Evolutionary conservation across 2,113 vertebrate species (phyloP).

Genomic region (Ursus arctos): DNA sequence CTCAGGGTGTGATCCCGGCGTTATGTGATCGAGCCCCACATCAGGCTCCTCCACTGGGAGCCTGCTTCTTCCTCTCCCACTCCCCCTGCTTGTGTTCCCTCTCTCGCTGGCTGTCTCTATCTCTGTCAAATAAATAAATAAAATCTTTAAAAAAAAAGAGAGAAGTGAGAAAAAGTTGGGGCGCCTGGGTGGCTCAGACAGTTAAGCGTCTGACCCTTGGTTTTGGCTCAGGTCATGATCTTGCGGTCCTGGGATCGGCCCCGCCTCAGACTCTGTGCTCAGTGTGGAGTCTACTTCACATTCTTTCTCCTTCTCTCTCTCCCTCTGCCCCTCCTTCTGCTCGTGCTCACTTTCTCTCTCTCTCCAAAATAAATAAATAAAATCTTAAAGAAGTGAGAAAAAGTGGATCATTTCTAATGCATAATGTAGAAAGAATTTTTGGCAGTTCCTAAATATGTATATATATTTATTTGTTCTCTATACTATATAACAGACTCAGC

Average conservation of each 20-base stretch:
- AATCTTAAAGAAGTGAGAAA: neutral
- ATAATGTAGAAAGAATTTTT: neutral
- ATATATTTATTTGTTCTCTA: neutral
- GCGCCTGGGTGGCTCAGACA: neutral
- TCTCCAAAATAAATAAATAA: neutral
- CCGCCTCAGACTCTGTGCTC: neutral
- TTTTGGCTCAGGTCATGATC: neutral
- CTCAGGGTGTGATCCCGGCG: no score
- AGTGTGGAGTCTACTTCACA: neutral
- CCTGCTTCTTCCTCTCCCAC: no score
- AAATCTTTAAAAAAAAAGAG: no score
- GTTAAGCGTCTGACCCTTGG: neutral
- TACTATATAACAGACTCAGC: neutral
- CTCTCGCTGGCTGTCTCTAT: no score
- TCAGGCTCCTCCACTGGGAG: no score
- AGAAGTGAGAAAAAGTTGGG: no score
- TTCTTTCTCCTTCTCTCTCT: neutral
- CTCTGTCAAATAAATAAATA: no score
- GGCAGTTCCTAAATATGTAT: neutral
- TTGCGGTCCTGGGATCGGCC: neutral
- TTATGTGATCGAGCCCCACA: no score
- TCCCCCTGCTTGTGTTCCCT: no score
- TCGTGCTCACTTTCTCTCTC: neutral
- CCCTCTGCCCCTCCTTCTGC: neutral
- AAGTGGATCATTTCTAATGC: neutral